Conservation (phyloP, 2,888 invertebrate species). For the Syrphus vitripennis region DNA sequence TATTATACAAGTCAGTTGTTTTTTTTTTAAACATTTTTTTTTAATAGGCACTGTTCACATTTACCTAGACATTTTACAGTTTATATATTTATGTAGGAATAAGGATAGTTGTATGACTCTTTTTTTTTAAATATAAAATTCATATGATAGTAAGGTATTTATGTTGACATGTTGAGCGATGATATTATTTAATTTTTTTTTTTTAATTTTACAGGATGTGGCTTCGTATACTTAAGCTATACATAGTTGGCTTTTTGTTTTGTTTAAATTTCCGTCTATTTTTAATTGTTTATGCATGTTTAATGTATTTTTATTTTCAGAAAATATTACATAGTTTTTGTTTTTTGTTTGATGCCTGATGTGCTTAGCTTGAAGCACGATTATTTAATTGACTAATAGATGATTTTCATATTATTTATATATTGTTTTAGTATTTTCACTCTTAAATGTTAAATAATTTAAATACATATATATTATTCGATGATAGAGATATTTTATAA, state of each 20-base stretch:
- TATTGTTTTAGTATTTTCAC: neutral
- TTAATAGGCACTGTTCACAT: conserved; percentile 68
- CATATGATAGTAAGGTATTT: conserved; percentile 1
- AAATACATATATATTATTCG: neutral
- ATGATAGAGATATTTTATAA: conserved; percentile 5
- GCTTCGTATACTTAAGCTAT: conserved; percentile 60
- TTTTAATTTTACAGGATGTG: conserved; percentile 33
- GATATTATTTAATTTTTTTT: neutral
- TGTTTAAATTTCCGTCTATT: neutral
- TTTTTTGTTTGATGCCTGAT: neutral
- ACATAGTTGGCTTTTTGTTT: conserved; percentile 44
- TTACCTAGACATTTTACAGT: conserved; percentile 63
- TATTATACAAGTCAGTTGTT: conserved; percentile 21
- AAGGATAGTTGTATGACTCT: conserved; percentile 7
- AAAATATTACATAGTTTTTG: neutral
- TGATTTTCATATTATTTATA: neutral
- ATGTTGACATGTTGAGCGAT: conserved; percentile 38
- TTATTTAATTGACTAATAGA: conserved; percentile 63
- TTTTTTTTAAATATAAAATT: conserved; percentile 17
- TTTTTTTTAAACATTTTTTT: conserved; percentile 26
- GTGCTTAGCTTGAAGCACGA: neutral
- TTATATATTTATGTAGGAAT: neutral
- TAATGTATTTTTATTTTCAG: neutral
- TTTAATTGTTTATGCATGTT: neutral
- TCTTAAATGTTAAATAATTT: neutral